phyloP scores from a whole-genome alignment of 2,797 vertebrate genomes.

The Sebastes vulpes region DNA sequence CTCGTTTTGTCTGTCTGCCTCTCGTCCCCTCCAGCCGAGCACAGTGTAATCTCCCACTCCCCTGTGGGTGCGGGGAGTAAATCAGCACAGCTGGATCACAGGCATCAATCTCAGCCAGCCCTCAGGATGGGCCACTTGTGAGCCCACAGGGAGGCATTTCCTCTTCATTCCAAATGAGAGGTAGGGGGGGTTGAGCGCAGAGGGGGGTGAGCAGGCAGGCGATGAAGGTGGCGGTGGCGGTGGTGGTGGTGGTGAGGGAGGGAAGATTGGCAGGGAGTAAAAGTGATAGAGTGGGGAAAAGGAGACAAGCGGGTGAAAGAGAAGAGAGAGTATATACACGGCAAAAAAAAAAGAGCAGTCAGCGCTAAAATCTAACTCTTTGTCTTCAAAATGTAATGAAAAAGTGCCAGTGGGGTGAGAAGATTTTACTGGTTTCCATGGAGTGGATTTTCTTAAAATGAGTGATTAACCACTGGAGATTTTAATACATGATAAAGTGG shows the following conservation, averaged over 20 bases:
- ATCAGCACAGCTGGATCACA: slow-evolving; percentile 86
- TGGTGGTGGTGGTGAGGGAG: neutral
- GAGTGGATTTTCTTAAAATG: slow-evolving; percentile 34
- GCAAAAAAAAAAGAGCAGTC: slow-evolving; percentile 52
- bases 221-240: slow-evolving; percentile 28
- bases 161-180: slow-evolving; percentile 81
- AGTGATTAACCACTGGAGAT: slow-evolving; percentile 17
- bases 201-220: slow-evolving; percentile 12
- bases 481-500: slow-evolving; percentile 12
- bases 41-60: slow-evolving; percentile 82
- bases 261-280: slow-evolving; percentile 57
- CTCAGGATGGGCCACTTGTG: slow-evolving; percentile 82
- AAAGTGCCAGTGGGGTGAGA: slow-evolving; percentile 29
- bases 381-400: slow-evolving; percentile 56
- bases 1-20: slow-evolving; percentile 57
- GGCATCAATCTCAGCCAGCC: slow-evolving; percentile 86
- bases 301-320: slow-evolving; percentile 47
- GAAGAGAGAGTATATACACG: slow-evolving; percentile 14
- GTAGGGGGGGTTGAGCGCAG: slow-evolving; percentile 33
- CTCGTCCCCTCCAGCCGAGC: slow-evolving; percentile 69
- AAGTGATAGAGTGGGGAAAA: slow-evolving; percentile 59
- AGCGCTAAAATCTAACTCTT: slow-evolving; percentile 46
- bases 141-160: slow-evolving; percentile 80
- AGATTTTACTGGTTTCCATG: slow-evolving; percentile 32
- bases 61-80: slow-evolving; percentile 80